Conservation (phyloP, 2,113 vertebrate species). For the Hippocampus abdominalis region DNA sequence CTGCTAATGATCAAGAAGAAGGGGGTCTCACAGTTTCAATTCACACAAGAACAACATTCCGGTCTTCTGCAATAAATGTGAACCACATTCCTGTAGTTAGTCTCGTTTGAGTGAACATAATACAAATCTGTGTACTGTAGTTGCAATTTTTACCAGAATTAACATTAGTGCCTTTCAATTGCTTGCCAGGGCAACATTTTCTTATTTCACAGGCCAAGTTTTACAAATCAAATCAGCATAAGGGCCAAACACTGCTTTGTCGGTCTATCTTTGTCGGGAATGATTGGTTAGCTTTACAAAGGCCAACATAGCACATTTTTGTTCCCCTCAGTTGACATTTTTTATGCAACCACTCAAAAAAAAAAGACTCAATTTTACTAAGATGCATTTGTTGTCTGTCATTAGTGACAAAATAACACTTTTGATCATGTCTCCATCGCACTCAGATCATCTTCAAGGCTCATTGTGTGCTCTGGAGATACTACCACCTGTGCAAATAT, state of each 20-base stretch:
- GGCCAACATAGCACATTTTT: slow-evolving; percentile 2
- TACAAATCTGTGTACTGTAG: not conserved
- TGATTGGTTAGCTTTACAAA: slow-evolving; percentile 43
- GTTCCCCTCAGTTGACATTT: not conserved
- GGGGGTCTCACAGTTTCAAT: slow-evolving; percentile 11
- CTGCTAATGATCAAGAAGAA: slow-evolving; percentile 13
- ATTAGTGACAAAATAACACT: not conserved
- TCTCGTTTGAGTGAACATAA: not conserved
- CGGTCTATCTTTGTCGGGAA: slow-evolving; percentile 33
- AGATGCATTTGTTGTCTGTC: not conserved
- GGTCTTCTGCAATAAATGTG: not conserved
- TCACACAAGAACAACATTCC: slow-evolving; percentile 25
- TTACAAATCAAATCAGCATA: slow-evolving; percentile 5
- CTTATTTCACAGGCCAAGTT: slow-evolving; percentile 25
- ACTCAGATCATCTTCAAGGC: not conserved
- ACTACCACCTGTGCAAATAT: slow-evolving; percentile 3
- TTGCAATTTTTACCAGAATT: not conserved
- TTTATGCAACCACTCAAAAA: not conserved
- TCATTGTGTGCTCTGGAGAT: not conserved
- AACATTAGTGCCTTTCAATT: slow-evolving; percentile 3
- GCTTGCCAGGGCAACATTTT: slow-evolving; percentile 2
- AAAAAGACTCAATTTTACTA: not conserved
- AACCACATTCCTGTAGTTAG: not conserved
- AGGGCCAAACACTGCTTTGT: slow-evolving; percentile 19
- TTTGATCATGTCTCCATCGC: not conserved